These are phyloP conservation scores for Phaedon cochleariae DNA, from an alignment of 2,888 invertebrate species.

Conservation along the genomic window DNA sequence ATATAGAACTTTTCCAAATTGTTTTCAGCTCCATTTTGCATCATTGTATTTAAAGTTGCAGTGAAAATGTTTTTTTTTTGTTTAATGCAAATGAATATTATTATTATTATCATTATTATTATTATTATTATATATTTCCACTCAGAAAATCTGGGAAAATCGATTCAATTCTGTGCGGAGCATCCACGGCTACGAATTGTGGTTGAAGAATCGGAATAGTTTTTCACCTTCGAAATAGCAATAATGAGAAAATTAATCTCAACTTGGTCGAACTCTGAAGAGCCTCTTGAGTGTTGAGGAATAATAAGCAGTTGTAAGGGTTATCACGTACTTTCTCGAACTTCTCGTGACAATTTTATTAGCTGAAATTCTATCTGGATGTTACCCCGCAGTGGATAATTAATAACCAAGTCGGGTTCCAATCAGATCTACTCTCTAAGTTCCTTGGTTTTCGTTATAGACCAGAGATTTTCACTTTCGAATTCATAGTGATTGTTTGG, in stretches of 20 bases:
- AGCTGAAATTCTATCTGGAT: conserved; percentile 28
- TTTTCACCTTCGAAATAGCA: conserved; percentile 25
- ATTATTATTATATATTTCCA: too few relatives aligned
- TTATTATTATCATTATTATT: too few relatives aligned
- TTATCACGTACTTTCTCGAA: conserved; percentile 40
- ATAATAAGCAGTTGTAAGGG: conserved; percentile 41
- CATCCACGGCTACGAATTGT: too few relatives aligned
- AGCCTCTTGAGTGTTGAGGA: conserved; percentile 29
- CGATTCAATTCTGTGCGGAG: too few relatives aligned
- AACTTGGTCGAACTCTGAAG: conserved; percentile 28
- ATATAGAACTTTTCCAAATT: too few relatives aligned
- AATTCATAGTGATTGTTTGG: too few relatives aligned
- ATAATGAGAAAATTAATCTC: conserved; percentile 33
- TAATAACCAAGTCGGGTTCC: conserved; percentile 9
- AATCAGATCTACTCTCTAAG: background rate
- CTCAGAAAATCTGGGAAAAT: too few relatives aligned
- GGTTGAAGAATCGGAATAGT: too few relatives aligned
- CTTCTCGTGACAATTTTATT: conserved; percentile 41
- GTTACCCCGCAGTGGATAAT: conserved; percentile 10
- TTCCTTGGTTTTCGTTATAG: background rate
- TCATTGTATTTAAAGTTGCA: too few relatives aligned
- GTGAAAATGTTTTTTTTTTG: too few relatives aligned
- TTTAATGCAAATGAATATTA: too few relatives aligned
- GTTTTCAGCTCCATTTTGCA: too few relatives aligned
- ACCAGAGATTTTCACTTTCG: background rate